Evolutionary conservation across 2,888 invertebrate species (phyloP), one percentile per base, ranked within the genome.

Genomic region (Oxystoma pomonae): DNA sequence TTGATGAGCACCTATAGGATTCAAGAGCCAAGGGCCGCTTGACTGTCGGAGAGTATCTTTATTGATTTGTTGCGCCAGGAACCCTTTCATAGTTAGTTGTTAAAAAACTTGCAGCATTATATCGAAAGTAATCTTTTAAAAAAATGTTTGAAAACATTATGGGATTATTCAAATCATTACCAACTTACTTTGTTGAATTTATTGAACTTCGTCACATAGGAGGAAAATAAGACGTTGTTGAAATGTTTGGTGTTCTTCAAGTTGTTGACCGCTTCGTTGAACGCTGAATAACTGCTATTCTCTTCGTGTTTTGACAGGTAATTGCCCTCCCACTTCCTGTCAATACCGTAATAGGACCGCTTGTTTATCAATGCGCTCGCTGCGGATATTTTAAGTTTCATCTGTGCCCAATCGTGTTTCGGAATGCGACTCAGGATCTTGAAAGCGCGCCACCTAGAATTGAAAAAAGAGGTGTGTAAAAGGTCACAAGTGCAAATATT

Each of bases 401-500:
- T 85, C 78, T 94, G 91, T 7, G 94, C 91, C 94, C 97, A 94
- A 75, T 96, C 94, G 35, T 86, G 84, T 63, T 86, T 82, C 1
- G 94, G 94, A 68, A 95, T 86, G 64, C 89, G 88, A 71, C 85
- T 83, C n/a, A 98, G 85, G 60, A 93, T 87, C 86, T 92, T 92
- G 80, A 84, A 88, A 0, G 96, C 96, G 63, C 95, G 84, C 97
- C 97, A 98, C 19, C 35, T 35, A 35, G 5, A 12, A n/a, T n/a
- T n/a, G n/a, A n/a, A n/a, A n/a, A n/a, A n/a, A n/a, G n/a, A n/a
- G n/a, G n/a, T n/a, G n/a, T n/a, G n/a, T n/a, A n/a, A n/a, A n/a
- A n/a, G n/a, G n/a, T n/a, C n/a, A n/a, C n/a, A n/a, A n/a, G n/a
- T n/a, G n/a, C n/a, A n/a, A n/a, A n/a, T n/a, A n/a, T n/a, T n/a